These are phyloP conservation scores for Macaria notata DNA, from an alignment of 2,888 invertebrate species.

Conservation along the genomic window DNA sequence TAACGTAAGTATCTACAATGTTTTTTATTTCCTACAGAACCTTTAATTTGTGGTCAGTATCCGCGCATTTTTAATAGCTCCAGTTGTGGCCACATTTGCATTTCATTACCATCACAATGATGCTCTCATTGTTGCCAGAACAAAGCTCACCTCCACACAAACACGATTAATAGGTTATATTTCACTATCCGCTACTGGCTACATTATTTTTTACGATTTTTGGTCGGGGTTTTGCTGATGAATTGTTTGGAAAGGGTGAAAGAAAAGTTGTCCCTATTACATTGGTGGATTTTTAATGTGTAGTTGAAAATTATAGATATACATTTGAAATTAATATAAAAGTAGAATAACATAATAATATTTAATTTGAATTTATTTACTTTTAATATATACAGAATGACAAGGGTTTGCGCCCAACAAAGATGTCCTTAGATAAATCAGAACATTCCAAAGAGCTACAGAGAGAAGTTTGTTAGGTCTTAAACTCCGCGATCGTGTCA, in stretches of 20 bases:
- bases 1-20: neutral
- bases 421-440: too few species aligned
- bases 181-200: conserved; percentile 29
- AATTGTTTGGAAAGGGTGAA: conserved; percentile 6
- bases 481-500: too few species aligned
- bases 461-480: too few species aligned
- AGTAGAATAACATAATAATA: too few species aligned
- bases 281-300: too few species aligned
- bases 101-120: conserved; percentile 58
- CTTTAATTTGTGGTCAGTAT: conserved; percentile 12
- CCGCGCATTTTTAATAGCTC: conserved; percentile 43
- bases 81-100: conserved; percentile 46
- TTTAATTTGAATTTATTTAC: too few species aligned
- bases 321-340: too few species aligned
- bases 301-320: too few species aligned
- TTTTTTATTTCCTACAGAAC: conserved; percentile 27
- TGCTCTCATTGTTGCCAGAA: conserved; percentile 35
- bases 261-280: too few species aligned
- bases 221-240: conserved; percentile 19
- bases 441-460: too few species aligned
- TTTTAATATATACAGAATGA: too few species aligned
- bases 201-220: conserved; percentile 13
- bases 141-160: conserved; percentile 32
- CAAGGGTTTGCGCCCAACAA: too few species aligned
- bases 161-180: conserved; percentile 35